These are phyloP conservation scores for Catocala fraxini DNA, from an alignment of 2,888 invertebrate species.

Conservation along the genomic window DNA sequence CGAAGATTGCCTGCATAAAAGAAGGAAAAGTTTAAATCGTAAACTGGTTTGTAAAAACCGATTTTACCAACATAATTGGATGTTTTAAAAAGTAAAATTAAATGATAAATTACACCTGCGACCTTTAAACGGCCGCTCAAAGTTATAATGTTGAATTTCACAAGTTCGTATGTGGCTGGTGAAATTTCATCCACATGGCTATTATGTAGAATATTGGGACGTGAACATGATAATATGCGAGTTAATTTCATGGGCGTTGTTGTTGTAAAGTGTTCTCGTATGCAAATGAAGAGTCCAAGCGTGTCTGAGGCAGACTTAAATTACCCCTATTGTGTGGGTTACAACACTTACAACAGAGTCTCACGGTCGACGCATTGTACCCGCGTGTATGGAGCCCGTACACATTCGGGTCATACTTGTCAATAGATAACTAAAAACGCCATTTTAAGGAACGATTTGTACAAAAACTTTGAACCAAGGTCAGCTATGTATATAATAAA, in stretches of 20 bases:
- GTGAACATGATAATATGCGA: slow-evolving; percentile 23
- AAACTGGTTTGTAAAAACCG: slow-evolving; percentile 34
- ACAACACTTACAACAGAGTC: slow-evolving; percentile 79
- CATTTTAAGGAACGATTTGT: slow-evolving; percentile 42
- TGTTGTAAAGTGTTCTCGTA: slow-evolving; percentile 47
- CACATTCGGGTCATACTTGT: slow-evolving; percentile 58
- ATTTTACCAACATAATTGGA: slow-evolving; percentile 37
- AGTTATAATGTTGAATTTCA: slow-evolving; percentile 30
- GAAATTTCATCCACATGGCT: slow-evolving; percentile 30
- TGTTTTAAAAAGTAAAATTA: slow-evolving; percentile 33
- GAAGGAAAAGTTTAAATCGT: slow-evolving; percentile 35
- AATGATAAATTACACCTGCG: slow-evolving; percentile 28
- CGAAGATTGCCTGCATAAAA: slow-evolving; percentile 17
- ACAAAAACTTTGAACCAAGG: slow-evolving; percentile 18
- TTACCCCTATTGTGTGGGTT: slow-evolving; percentile 76
- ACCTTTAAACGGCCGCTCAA: slow-evolving; percentile 27
- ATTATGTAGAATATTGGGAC: slow-evolving; percentile 36
- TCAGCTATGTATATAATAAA: slow-evolving; percentile 12
- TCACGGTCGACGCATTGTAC: slow-evolving; percentile 74
- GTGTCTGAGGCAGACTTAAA: slow-evolving; percentile 73
- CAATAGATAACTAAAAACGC: slow-evolving; percentile 49
- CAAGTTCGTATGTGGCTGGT: slow-evolving; percentile 19
- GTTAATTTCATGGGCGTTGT: slow-evolving; percentile 42
- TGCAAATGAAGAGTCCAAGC: slow-evolving; percentile 71
- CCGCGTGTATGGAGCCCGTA: slow-evolving; percentile 46